A percentile compares a stretch with the other conserved stretches of the same genome.
Conservation (phyloP, 2,113 vertebrate genomes). For the Acrocephalus arundinaceus region DNA sequence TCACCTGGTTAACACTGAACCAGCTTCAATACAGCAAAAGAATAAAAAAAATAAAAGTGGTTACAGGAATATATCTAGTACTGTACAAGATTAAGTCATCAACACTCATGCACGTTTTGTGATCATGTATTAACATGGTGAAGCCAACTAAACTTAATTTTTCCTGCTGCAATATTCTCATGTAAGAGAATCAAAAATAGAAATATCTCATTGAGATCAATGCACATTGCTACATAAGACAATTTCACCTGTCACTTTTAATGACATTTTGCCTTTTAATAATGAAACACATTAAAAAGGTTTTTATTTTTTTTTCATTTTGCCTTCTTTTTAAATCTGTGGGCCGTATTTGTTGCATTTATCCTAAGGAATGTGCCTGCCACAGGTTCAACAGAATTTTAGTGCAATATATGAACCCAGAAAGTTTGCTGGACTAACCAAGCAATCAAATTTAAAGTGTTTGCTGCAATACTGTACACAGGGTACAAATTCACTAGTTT, state of each 20-base stretch:
- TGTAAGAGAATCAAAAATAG: slow-evolving; percentile 99
- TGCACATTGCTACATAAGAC: slow-evolving; percentile 99
- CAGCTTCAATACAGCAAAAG: slow-evolving; percentile 85
- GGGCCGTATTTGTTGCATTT: slow-evolving; percentile 92
- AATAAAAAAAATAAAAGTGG: slow-evolving; percentile 84
- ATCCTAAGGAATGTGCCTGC: slow-evolving; percentile 94
- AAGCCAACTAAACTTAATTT: slow-evolving; percentile 90
- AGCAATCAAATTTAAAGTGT: slow-evolving; percentile 79
- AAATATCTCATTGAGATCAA: slow-evolving; percentile 99
- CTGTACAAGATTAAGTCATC: slow-evolving; percentile 94
- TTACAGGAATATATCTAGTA: slow-evolving; percentile 89
- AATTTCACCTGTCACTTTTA: slow-evolving; percentile 91
- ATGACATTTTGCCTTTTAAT: slow-evolving; percentile 90
- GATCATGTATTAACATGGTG: slow-evolving; percentile 98
- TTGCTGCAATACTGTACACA: slow-evolving; percentile 79
- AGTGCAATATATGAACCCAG: slow-evolving; percentile 96
- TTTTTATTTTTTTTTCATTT: neutral
- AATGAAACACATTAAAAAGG: slow-evolving; percentile 88
- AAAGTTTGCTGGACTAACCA: slow-evolving; percentile 86
- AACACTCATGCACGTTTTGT: slow-evolving; percentile 95
- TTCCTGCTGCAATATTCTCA: slow-evolving; percentile 98
- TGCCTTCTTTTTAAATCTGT: slow-evolving; percentile 63
- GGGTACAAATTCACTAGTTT: slow-evolving; percentile 72
- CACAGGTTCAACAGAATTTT: slow-evolving; percentile 94
- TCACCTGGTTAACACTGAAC: slow-evolving; percentile 83